A percentile compares a stretch with the other conserved stretches of the same genome.
phyloP scores from a whole-genome alignment of 2,113 vertebrate species.

The Desmodus rotundus region DNA sequence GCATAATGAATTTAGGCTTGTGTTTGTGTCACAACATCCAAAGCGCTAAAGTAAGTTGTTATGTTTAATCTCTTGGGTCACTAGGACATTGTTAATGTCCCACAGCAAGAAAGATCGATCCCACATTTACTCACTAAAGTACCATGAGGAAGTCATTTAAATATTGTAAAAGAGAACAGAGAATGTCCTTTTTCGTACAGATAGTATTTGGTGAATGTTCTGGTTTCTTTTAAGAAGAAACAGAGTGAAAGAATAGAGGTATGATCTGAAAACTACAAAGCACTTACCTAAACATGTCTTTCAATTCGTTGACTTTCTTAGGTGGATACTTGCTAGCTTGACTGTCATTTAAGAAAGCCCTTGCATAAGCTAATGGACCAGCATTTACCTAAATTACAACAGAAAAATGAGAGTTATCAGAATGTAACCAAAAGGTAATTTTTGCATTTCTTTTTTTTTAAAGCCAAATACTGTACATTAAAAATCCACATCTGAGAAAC shows the following conservation, averaged over 20 bases:
- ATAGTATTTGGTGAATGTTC: neutral
- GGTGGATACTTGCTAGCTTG: slow-evolving; percentile 86
- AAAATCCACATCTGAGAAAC: neutral
- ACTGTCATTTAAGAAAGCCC: slow-evolving; percentile 92
- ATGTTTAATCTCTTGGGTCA: slow-evolving; percentile 8
- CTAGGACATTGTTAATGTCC: neutral
- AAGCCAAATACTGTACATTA: neutral
- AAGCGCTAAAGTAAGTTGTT: neutral
- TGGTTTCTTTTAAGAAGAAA: slow-evolving; percentile 1
- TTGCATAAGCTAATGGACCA: slow-evolving; percentile 96
- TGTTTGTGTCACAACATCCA: slow-evolving; percentile 1
- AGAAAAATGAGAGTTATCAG: slow-evolving; percentile 8
- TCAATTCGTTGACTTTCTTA: slow-evolving; percentile 95
- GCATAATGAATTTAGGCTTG: slow-evolving; percentile 9
- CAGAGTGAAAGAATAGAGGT: neutral
- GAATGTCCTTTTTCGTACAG: neutral
- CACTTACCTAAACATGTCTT: slow-evolving; percentile 95
- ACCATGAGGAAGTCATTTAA: neutral
- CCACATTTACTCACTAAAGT: neutral
- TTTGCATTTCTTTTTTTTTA: slow-evolving; percentile 3
- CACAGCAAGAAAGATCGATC: neutral
- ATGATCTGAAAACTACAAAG: neutral
- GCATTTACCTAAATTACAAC: slow-evolving; percentile 90
- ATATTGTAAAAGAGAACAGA: neutral
- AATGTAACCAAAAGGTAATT: neutral